Conservation (phyloP, 2,113 vertebrate genomes). For the Ceyx melanurus region DNA sequence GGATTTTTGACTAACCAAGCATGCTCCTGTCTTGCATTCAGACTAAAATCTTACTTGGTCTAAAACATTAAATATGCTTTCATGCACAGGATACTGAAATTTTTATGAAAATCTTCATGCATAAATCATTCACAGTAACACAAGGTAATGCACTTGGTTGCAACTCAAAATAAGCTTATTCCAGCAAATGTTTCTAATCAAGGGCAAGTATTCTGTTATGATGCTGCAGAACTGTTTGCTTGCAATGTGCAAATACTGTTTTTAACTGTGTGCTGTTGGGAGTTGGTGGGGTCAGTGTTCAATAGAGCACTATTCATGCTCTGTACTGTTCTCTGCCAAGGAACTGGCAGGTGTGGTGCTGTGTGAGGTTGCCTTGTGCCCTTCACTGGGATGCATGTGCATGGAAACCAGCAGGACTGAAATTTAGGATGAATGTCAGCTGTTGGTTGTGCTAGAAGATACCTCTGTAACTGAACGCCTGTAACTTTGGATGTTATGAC, state of each 20-base stretch:
- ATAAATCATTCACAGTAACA: background rate
- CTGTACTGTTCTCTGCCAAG: background rate
- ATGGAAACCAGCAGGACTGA: background rate
- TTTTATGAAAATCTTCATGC: background rate
- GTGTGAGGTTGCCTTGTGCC: background rate
- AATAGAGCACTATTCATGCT: background rate
- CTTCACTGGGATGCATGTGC: fast-evolving
- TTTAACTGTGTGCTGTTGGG: background rate
- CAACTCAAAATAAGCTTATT: background rate
- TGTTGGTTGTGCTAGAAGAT: background rate
- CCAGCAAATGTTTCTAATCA: background rate
- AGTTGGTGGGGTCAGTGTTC: background rate
- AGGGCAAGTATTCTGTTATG: background rate
- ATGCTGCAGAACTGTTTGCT: background rate
- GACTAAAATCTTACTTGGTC: background rate
- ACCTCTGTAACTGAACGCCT: background rate
- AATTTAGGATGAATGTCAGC: background rate
- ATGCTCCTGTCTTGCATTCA: background rate
- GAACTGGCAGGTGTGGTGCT: background rate
- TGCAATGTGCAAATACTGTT: background rate
- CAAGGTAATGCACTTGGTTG: background rate
- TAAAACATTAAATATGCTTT: background rate
- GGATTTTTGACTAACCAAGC: background rate
- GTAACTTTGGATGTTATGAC: background rate
- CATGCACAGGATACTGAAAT: background rate